A percentile compares a stretch with the other conserved stretches of the same genome.
These are phyloP conservation scores for Parnassius glacialis DNA, from an alignment of 2,888 invertebrate species.

Conservation along the genomic window DNA sequence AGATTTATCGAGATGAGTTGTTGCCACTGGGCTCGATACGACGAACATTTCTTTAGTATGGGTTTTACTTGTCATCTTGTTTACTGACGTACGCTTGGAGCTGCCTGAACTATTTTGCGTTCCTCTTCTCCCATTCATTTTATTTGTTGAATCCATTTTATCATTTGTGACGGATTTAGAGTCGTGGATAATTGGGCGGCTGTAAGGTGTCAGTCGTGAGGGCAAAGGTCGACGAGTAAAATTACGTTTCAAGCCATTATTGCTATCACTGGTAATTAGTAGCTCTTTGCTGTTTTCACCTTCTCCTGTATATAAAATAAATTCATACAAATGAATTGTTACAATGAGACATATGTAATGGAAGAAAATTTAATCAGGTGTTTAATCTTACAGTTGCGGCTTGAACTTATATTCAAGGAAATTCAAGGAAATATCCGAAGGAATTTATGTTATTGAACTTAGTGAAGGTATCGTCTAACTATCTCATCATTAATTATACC, in stretches of 20 bases:
- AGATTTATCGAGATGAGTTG: constrained; percentile 48
- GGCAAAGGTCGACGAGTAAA: constrained; percentile 62
- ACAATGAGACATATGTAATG: too few relatives aligned
- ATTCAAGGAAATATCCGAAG: too few relatives aligned
- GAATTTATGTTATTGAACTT: too few relatives aligned
- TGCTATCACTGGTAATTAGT: constrained; percentile 81
- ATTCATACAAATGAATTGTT: too few relatives aligned
- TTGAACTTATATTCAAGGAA: too few relatives aligned
- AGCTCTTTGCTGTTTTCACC: constrained; percentile 82
- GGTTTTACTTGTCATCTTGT: constrained; percentile 7
- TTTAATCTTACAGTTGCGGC: too few relatives aligned
- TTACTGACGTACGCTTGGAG: constrained; percentile 11
- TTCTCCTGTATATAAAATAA: constrained; percentile 57
- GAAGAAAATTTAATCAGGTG: too few relatives aligned
- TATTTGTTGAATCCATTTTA: constrained; percentile 15
- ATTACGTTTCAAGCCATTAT: constrained; percentile 57
- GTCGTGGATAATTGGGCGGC: constrained; percentile 37
- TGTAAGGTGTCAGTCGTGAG: constrained; percentile 60
- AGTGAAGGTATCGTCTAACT: too few relatives aligned
- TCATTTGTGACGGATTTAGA: constrained; percentile 21
- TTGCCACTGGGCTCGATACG: constrained; percentile 15
- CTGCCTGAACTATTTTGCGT: constrained; percentile 1
- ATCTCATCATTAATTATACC: too few relatives aligned
- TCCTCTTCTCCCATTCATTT: constrained; percentile 14
- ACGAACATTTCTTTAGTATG: background rate